Base-by-base conservation (phyloP, 2,888 invertebrate species). In the Drosophila meridionalis region DNA sequence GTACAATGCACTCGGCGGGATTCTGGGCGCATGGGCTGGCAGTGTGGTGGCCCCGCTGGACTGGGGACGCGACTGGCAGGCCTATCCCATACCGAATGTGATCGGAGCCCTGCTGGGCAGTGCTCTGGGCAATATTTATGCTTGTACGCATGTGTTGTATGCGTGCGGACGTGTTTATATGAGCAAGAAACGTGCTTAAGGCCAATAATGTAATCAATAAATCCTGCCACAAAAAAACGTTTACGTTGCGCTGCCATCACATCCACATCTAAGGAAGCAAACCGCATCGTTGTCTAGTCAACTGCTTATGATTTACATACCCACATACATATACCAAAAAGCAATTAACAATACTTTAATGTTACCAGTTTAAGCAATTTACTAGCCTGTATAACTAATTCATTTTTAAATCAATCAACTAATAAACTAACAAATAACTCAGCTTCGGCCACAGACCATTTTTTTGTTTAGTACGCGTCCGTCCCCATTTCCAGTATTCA, bases 21-120 rank as follows among this genome's bases (percentile, higher is more conserved):
- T 97, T 42, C 85, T 96, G 34, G 97, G 97, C 7, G 95, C 96
- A 12, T 97, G 97, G 97, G 93, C 93, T 12, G 97, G 97, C 11
- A 96, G 97, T 9, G 94, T 96, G 74, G 96, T 96, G 4, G 96
- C 97, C 67, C 97, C 98, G 2, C 93, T 98, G 43, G 98, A 98
- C 91, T 98, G 98, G 98, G 96, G 97, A 89, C 94, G 95, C 72
- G 96, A 96, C 12, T 98, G 97, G 97, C 97, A 97, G 94, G 69
- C 85, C 0, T 96, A 96, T 95, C 96, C 96, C 1, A 95, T 95
- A 85, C 95, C 96, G 4, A 96, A 96, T 87, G 93, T 94, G 32
- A 92, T 94, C 42, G 96, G 96, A 7, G 95, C 95, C 1, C 85
- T 96, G 4, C 73, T 94, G 53, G 96, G 96, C 12, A 95, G 94